Evolutionary conservation across 2,797 vertebrate genomes (phyloP), one percentile per base, ranked within the genome.

Genomic region (Lophotriccus pileatus): DNA sequence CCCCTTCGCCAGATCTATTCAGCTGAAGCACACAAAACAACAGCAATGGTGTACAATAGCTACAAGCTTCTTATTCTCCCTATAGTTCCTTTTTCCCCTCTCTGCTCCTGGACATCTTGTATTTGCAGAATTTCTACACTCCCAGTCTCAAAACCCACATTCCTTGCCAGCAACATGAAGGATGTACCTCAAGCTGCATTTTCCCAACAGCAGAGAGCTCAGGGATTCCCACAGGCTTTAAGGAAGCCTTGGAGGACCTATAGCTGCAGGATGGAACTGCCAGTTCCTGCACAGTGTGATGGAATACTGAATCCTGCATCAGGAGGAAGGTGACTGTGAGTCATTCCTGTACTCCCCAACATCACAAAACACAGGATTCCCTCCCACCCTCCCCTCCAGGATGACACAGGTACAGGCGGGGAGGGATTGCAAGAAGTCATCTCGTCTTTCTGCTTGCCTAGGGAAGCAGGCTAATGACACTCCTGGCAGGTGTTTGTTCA

Each of bases 231-330:
- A 69, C 2, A 59, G 37, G 11, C 12, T 78, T 74, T 52, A 59
- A 47, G n/a, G 12, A 89, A 84, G 18, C 18, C 20, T 46, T 58
- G 28, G 10, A 14, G 8, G 5, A 80, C 2, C 2, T 32, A 15
- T 2, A 55, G 8, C 32, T 84, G 14, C 46, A 79, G 39, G 10
- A 77, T 41, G 7, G 14, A 11, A 49, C 41, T 59, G 15, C 2
- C 22, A 56, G 49, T 37, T 70, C 14, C 58, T 34, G 21, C 12
- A 39, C 1, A 3, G 17, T 4, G 8, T 50, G 17, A 44, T 3
- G 1, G 20, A 88, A 2, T 28, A 56, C 11, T 25, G 25, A 44
- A 5, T 4, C 1, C 23, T 1, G 1, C 8, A 22, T 25, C 14
- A 19, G 3, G 3, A 74, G 16, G 24, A 11, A 63, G 20, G 5